These are phyloP conservation scores for Stenichneumon culpator DNA, from an alignment of 2,888 invertebrate genomes.

Conservation along the genomic window DNA sequence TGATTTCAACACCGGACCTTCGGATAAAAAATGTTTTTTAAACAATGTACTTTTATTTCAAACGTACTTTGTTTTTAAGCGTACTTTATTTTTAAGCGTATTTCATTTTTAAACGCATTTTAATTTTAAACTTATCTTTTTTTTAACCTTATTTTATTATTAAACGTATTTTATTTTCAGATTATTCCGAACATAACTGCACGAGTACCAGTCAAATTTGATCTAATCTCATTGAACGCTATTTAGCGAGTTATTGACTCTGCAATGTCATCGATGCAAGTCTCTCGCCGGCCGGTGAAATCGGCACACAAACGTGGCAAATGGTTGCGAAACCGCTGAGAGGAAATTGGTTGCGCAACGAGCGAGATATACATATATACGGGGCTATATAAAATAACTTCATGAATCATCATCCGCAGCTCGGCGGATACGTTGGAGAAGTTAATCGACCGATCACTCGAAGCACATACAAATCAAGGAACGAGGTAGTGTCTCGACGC, in stretches of 20 bases:
- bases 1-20: no score
- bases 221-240: neutral
- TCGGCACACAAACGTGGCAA: neutral
- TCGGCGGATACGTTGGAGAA: conserved; percentile 5
- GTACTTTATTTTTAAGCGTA: neutral
- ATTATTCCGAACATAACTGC: neutral
- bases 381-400: neutral
- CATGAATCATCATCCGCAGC: conserved; percentile 17
- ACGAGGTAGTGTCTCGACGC: no score
- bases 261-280: neutral
- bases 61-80: no score
- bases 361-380: neutral
- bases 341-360: conserved; percentile 23
- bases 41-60: no score
- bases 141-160: no score
- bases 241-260: neutral
- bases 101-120: neutral
- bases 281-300: conserved; percentile 1
- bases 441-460: conserved; percentile 18
- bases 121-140: no score
- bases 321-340: neutral
- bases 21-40: no score
- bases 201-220: neutral
- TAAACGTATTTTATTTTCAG: conserved; percentile 1
- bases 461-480: neutral